A percentile compares a stretch with the other conserved stretches of the same genome.
phyloP scores from a whole-genome alignment of 2,888 invertebrate genomes.

The Neuroscelio doddi region DNA sequence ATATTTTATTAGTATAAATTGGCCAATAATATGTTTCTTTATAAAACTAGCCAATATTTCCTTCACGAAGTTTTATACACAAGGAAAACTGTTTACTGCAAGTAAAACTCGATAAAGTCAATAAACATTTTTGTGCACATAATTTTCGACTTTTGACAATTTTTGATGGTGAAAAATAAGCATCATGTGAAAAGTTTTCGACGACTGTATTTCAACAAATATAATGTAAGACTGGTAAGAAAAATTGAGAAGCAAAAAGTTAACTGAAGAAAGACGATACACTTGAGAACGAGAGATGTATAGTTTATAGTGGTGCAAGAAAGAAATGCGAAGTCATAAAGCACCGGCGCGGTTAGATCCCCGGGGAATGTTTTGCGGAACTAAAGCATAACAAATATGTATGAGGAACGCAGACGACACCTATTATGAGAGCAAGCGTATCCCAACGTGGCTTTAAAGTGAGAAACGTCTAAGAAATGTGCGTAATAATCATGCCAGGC shows the following conservation, averaged over 20 bases:
- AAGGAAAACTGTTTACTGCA: no score
- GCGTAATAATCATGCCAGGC: conserved; percentile 20
- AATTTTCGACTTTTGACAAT: conserved; percentile 14
- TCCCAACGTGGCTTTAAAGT: conserved; percentile 10
- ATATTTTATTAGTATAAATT: no score
- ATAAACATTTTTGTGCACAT: not conserved
- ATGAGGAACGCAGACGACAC: conserved; percentile 18
- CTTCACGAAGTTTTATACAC: no score
- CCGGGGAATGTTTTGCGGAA: conserved; percentile 23
- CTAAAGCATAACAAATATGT: conserved; percentile 30
- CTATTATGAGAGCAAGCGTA: conserved; percentile 25
- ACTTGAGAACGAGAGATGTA: conserved; percentile 18
- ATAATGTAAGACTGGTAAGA: conserved; percentile 4
- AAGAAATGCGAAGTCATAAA: conserved; percentile 30
- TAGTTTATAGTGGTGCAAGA: conserved; percentile 20
- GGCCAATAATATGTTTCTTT: no score
- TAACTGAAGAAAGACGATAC: conserved; percentile 24
- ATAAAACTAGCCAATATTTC: no score
- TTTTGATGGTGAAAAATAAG: conserved; percentile 5
- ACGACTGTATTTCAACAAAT: conserved; percentile 5
- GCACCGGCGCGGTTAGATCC: conserved; percentile 16
- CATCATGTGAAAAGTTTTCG: conserved; percentile 1
- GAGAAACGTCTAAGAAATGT: conserved; percentile 12
- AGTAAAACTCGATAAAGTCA: no score
- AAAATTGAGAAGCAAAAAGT: conserved; percentile 15